Conservation (phyloP, 2,113 vertebrate genomes). For the Sceloporus undulatus region DNA sequence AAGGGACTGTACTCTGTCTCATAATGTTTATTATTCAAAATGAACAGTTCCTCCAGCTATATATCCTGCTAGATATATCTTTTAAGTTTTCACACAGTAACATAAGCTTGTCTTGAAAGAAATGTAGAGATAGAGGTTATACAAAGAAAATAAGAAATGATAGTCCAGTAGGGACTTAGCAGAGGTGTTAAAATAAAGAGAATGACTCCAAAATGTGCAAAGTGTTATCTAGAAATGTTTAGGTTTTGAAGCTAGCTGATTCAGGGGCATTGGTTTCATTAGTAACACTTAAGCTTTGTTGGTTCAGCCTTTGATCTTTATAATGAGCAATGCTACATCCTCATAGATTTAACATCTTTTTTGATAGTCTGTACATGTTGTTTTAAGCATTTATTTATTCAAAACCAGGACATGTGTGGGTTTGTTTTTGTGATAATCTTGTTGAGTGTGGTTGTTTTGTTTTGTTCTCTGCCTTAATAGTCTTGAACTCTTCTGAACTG, state of each 20-base stretch:
- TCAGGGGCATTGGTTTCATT: slow-evolving; percentile 44
- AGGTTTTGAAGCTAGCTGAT: slow-evolving; percentile 32
- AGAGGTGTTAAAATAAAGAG: slow-evolving; percentile 3
- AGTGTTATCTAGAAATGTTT: background rate
- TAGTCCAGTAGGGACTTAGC: background rate
- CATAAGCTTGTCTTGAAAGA: background rate
- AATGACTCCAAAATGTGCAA: background rate
- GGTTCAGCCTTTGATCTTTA: slow-evolving; percentile 53
- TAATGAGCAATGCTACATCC: slow-evolving; percentile 53
- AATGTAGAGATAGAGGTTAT: background rate
- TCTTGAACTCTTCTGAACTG: background rate
- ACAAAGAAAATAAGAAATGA: background rate
- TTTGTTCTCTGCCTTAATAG: slow-evolving; percentile 48
- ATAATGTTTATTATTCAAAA: slow-evolving; percentile 6
- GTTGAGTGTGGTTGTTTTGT: slow-evolving; percentile 15
- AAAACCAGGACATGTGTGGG: background rate
- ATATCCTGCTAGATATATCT: slow-evolving; percentile 29
- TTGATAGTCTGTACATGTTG: background rate
- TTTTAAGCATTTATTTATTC: slow-evolving; percentile 35
- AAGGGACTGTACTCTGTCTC: background rate
- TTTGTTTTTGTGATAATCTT: slow-evolving; percentile 51
- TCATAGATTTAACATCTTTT: slow-evolving; percentile 46
- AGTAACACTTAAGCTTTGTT: slow-evolving; percentile 51
- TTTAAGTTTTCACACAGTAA: background rate
- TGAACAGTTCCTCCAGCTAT: slow-evolving; percentile 12